Evolutionary conservation across 2,888 invertebrate species (phyloP).

Genomic region (Cordylochernes scorpioides): DNA sequence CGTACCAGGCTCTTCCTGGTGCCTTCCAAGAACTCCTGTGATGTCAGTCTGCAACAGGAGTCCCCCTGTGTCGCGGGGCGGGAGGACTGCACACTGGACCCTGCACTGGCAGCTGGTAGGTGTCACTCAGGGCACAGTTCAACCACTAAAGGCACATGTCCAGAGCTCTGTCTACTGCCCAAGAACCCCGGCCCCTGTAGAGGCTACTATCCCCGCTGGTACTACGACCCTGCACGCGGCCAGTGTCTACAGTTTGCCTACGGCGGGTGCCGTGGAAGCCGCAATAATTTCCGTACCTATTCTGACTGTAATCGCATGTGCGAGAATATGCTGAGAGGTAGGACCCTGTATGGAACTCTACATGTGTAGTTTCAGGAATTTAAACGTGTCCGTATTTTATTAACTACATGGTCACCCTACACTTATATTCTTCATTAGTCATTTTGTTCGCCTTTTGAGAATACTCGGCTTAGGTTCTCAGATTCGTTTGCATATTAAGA

Average conservation of each 20-base stretch:
- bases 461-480: no score
- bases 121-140: neutral
- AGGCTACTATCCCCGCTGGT: slow-evolving; percentile 61
- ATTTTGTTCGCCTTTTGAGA: no score
- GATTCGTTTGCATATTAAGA: no score
- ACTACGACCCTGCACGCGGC: slow-evolving; percentile 40
- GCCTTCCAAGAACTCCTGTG: slow-evolving; percentile 41
- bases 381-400: no score
- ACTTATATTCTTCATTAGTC: no score
- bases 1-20: slow-evolving; percentile 43
- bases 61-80: slow-evolving; percentile 32
- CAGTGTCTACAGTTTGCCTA: slow-evolving; percentile 56
- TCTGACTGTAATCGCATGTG: slow-evolving; percentile 35
- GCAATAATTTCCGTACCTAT: slow-evolving; percentile 52
- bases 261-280: slow-evolving; percentile 64
- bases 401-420: no score
- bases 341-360: no score
- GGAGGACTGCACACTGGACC: slow-evolving; percentile 19
- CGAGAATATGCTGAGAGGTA: slow-evolving; percentile 14
- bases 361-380: no score
- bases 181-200: slow-evolving; percentile 59
- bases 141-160: slow-evolving; percentile 6
- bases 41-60: slow-evolving; percentile 46
- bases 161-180: slow-evolving; percentile 55
- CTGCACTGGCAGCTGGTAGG: slow-evolving; percentile 43